Evolutionary conservation across 2,113 vertebrate species (phyloP), one percentile per base, ranked within the genome.

Genomic region (Cochlearius cochlearius): DNA sequence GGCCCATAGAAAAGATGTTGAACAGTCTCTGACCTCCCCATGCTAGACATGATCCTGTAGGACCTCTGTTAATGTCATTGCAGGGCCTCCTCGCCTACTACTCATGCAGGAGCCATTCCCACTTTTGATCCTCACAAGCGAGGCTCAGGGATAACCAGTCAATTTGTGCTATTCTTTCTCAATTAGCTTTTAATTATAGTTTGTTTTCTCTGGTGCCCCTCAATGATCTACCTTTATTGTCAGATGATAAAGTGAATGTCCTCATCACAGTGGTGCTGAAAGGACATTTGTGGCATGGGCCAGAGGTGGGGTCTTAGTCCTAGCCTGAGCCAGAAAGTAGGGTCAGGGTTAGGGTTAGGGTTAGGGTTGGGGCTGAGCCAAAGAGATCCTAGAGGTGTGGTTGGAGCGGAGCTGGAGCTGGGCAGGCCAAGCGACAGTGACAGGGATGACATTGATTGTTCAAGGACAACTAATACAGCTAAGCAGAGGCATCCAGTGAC

Each of bases 41-140:
- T n/a, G 60, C 41, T 39, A 49, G 29, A 39, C 23, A 41, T 9
- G 4, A 26, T 68, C 25, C 84, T 58, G 30, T 43, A 41, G 50
- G 52, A 50, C 43, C 6, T 58, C 25, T 58, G 25, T 49, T 49
- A 66, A 41, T 29, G 18, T 76, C 83, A 50, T 49, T 1, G 2
- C 1, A 2, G 30, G 43, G 4, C 30, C 23, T 50, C 19, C 36
- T 58, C 1, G 2, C 25, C 12, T 30, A 49, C 43, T 29, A 12
- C 23, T 41, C 19, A 12, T 41, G 25, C 39, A 32, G 50, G 27
- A 67, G 30, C 36, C 43, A 25, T 59, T 76, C 19, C 30, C 19
- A 58, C 14, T 86, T 58, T 66, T 10, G 41, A 50, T 23, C 50
- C 52, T 66, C 25, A 39, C 19, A 56, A 66, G 36, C 3, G 4